phyloP scores from a whole-genome alignment of 2,888 invertebrate species.

The Mesorhabditis sp. region DNA sequence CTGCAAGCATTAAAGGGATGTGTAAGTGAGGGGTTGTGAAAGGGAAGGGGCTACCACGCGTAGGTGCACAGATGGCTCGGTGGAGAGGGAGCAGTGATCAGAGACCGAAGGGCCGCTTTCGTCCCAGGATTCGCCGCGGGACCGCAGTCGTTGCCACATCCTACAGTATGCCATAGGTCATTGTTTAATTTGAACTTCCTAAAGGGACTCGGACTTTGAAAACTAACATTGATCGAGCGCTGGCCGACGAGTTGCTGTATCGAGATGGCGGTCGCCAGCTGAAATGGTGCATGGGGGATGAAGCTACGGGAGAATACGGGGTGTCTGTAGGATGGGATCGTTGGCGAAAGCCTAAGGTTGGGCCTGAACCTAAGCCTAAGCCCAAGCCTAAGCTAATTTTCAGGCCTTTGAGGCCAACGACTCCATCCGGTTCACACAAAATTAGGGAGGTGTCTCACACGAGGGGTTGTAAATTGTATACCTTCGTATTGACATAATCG shows the following conservation, averaged over 20 bases:
- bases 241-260: constrained; percentile 45
- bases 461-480: constrained; percentile 6
- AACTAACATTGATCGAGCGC: constrained; percentile 40
- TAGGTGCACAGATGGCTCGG: constrained; percentile 51
- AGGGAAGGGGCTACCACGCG: constrained; percentile 31
- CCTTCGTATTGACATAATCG: constrained; percentile 31
- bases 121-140: constrained; percentile 45
- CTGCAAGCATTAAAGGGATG: constrained; percentile 11
- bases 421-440: no score
- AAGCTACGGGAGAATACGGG: not conserved
- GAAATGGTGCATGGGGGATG: constrained; percentile 11
- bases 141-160: constrained; percentile 32
- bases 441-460: not conserved
- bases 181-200: not conserved
- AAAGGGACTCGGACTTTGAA: constrained; percentile 7
- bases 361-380: no score
- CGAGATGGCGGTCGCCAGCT: constrained; percentile 32
- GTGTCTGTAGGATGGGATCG: no score
- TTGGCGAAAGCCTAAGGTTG: no score
- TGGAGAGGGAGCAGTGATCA: constrained; percentile 50
- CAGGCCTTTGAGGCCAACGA: no score
- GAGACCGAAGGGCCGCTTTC: constrained; percentile 52
- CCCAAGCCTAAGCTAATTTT: no score
- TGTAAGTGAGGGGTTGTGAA: constrained; percentile 50
- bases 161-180: constrained; percentile 14